These are phyloP conservation scores for Dicaeum eximium DNA, from an alignment of 2,113 vertebrate species.

Conservation along the genomic window DNA sequence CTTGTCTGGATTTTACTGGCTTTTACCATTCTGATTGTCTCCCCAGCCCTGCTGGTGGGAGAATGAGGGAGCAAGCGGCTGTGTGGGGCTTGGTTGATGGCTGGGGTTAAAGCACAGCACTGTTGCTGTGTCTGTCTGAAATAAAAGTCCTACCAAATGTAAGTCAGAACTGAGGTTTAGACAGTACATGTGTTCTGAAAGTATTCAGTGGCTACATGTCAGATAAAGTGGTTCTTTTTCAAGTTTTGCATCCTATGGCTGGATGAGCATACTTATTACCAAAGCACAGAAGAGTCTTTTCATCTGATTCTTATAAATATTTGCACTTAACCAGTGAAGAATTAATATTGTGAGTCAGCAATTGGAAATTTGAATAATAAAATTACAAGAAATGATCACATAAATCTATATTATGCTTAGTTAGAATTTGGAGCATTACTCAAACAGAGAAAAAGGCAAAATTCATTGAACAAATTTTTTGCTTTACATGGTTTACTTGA, in stretches of 20 bases:
- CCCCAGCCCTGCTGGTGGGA: not conserved
- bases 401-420: not conserved
- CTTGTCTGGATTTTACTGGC: not conserved
- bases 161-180: not conserved
- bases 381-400: not conserved
- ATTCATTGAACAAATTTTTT: not conserved
- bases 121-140: not conserved
- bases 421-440: not conserved
- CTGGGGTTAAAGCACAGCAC: not conserved
- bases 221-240: not conserved
- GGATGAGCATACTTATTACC: not conserved
- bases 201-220: not conserved
- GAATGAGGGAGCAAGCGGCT: rapidly evolving
- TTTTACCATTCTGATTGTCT: not conserved
- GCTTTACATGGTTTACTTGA: not conserved
- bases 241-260: not conserved
- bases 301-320: not conserved
- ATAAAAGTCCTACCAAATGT: not conserved
- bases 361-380: not conserved
- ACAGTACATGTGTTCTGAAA: not conserved
- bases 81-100: not conserved
- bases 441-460: not conserved
- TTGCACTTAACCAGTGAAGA: not conserved
- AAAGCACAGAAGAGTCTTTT: not conserved
- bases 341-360: not conserved